Base-by-base conservation (phyloP, 2,888 invertebrate species). In the Cheilosia pagana region DNA sequence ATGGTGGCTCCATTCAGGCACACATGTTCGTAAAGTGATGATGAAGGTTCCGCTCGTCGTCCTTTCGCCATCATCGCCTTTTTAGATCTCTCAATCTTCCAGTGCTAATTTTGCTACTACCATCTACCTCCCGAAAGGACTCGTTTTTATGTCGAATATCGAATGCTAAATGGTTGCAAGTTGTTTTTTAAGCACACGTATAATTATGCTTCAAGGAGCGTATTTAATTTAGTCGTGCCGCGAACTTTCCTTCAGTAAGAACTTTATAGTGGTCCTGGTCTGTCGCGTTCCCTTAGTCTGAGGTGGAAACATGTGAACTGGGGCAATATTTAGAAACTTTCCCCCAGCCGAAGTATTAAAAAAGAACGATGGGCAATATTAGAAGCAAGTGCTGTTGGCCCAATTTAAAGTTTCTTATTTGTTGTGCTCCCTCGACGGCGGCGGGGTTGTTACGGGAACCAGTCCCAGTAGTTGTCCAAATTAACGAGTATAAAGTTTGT, bases 381-480 rank as follows among this genome's bases (percentile, higher is more conserved):
- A 65, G 45, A 65, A 68, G 53, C 67, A 78, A 83, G 63, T 74
- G 74, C 63, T 72, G 60, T 59, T 70, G 79, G 79, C n/a, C 78
- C 63, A 83, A 83, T 83, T 83, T 83, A 83, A 83, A 83, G 70
- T 83, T 83, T 83, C 59, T 70, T 77, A 65, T 70, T 71, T 77
- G 62, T 62, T 77, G 52, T 28, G n/a, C 41, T 50, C 59, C 31
- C 39, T 31, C 31, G 39, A 63, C 45, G 31, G 62, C 14, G 19
- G 45, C 0, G 39, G 19, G 45, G 48, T 14, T 4, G 39, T 25
- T 25, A 21, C 35, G 21, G 43, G 45, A 65, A 53, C 23, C 25
- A 39, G 41, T 41, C 52, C 25, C 12, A 25, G 53, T 52, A 23
- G 67, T 67, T 39, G 63, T 39, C 55, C 23, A 75, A 75, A 67